Evolutionary conservation across 2,113 vertebrate species (phyloP).

Genomic region (Columbina picui): DNA sequence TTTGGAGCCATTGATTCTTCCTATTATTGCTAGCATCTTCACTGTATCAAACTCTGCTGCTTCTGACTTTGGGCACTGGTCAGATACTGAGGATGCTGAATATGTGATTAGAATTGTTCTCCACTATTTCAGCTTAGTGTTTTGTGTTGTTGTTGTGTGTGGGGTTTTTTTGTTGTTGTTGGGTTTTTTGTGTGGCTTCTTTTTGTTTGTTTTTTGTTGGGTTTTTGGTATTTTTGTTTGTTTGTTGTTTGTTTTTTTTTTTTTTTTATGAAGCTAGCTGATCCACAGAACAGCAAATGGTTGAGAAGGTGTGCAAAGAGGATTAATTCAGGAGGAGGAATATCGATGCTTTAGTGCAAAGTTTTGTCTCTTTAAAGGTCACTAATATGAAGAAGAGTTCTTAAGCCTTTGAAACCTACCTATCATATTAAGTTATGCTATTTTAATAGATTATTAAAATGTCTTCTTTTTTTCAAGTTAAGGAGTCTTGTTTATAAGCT

Average conservation of each 20-base stretch:
- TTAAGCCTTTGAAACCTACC: background rate
- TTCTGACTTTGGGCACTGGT: background rate
- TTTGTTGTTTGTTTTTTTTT: too few species aligned
- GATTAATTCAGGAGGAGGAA: background rate
- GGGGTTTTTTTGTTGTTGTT: too few species aligned
- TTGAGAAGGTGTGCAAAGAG: background rate
- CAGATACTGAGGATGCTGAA: background rate
- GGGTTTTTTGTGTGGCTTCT: too few species aligned
- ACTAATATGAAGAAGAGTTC: too few species aligned
- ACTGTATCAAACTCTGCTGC: accelerated
- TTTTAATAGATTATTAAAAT: background rate
- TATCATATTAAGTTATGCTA: background rate
- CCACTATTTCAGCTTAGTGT: background rate
- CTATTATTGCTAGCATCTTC: background rate
- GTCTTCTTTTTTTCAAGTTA: background rate
- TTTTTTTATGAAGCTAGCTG: background rate
- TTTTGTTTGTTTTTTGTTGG: too few species aligned
- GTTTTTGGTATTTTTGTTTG: too few species aligned
- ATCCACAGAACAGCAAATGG: accelerated
- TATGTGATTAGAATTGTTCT: background rate
- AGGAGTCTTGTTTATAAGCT: background rate
- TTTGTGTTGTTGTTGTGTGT: background rate
- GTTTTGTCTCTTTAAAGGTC: too few species aligned
- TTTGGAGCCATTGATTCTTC: accelerated
- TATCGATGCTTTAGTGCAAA: background rate